phyloP scores from a whole-genome alignment of 2,888 invertebrate species.

The Creontiades dilutus region DNA sequence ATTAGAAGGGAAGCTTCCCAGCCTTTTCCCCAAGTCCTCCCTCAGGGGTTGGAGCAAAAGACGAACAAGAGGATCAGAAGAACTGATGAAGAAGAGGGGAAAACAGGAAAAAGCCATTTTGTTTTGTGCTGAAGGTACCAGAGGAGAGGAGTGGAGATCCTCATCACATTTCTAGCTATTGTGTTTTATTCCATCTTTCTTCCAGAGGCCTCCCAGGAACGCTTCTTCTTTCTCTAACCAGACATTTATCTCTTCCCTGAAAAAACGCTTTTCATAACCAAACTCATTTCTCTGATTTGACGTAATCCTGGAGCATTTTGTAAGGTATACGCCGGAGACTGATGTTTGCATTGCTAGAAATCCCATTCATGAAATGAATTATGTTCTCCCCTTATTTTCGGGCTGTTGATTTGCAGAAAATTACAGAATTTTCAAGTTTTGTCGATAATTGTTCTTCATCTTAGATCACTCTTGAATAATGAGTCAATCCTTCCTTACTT shows the following conservation, averaged over 20 bases:
- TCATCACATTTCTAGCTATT: slow-evolving; percentile 68
- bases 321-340: background rate
- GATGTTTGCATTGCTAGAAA: background rate
- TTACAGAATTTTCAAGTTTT: no score
- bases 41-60: slow-evolving; percentile 40
- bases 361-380: background rate
- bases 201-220: slow-evolving; percentile 57
- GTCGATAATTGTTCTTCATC: no score
- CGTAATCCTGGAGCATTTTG: background rate
- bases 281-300: slow-evolving; percentile 61
- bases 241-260: slow-evolving; percentile 55
- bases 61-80: slow-evolving; percentile 54
- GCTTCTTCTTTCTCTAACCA: slow-evolving; percentile 59
- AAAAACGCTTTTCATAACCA: slow-evolving; percentile 55
- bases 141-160: background rate
- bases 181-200: slow-evolving; percentile 65
- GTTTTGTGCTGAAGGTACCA: slow-evolving; percentile 59
- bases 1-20: slow-evolving; percentile 65
- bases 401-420: background rate
- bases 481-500: no score
- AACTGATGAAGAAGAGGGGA: background rate
- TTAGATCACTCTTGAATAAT: no score
- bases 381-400: background rate
- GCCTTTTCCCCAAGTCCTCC: slow-evolving; percentile 57
- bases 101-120: slow-evolving; percentile 55